phyloP scores from a whole-genome alignment of 2,113 vertebrate genomes.

The Trachemys scripta region DNA sequence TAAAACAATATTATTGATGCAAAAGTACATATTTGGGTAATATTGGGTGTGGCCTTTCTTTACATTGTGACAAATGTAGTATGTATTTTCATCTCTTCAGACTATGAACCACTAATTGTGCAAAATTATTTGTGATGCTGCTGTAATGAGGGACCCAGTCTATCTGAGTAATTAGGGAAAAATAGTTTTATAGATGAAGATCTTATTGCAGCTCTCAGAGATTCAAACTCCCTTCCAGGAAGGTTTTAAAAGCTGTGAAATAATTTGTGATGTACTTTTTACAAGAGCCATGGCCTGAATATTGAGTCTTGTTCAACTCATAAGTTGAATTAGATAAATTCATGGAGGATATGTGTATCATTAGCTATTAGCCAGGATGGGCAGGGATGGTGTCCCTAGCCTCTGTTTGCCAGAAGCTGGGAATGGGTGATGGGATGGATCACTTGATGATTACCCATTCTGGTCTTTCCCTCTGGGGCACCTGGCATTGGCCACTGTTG shows the following conservation, averaged over 20 bases:
- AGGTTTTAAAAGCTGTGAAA: background rate
- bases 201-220: background rate
- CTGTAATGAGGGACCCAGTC: background rate
- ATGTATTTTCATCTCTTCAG: background rate
- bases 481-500: too few relatives aligned
- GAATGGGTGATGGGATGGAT: too few relatives aligned
- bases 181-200: background rate
- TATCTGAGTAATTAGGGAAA: background rate
- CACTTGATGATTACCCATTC: too few relatives aligned
- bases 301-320: background rate
- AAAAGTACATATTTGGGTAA: slow-evolving; percentile 9
- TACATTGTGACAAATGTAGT: background rate
- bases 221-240: background rate
- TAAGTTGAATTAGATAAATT: too few relatives aligned
- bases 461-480: too few relatives aligned
- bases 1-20: background rate
- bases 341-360: too few relatives aligned
- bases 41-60: background rate
- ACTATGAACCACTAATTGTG: background rate
- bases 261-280: background rate
- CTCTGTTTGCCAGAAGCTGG: too few relatives aligned
- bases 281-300: background rate
- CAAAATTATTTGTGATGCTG: background rate
- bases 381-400: too few relatives aligned
- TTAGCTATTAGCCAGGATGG: background rate